phyloP scores from a whole-genome alignment of 2,113 vertebrate species.

The Burhinus oedicnemus region DNA sequence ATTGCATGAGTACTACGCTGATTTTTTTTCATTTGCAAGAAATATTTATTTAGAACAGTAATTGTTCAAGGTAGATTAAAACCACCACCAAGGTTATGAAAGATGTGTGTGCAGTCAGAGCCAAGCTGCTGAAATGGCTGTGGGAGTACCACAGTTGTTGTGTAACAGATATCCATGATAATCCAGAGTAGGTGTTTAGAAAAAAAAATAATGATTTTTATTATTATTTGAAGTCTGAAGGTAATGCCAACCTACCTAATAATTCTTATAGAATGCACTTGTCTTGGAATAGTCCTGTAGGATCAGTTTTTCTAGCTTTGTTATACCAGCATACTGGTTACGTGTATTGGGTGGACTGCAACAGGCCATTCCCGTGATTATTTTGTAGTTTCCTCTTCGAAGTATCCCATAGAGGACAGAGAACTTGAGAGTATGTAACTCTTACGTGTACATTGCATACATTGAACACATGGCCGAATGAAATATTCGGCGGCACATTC shows the following conservation, averaged over 20 bases:
- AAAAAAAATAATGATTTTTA: background rate
- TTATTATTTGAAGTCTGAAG: background rate
- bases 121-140: background rate
- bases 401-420: background rate
- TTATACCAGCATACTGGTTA: background rate
- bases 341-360: background rate
- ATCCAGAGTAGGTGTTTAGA: background rate
- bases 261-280: background rate
- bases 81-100: conserved; percentile 1
- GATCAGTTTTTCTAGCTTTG: background rate
- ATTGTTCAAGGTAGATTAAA: background rate
- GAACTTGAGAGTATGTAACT: background rate
- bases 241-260: background rate
- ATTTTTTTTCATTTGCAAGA: background rate
- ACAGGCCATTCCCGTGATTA: background rate
- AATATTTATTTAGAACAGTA: background rate
- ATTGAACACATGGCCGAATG: background rate
- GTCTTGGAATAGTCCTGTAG: background rate
- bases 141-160: background rate
- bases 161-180: background rate
- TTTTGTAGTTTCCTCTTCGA: background rate
- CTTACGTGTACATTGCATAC: accelerated
- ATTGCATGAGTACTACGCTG: background rate
- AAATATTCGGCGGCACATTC: background rate
- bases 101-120: background rate